Conservation (phyloP, 2,888 invertebrate species). For the Patella caerulea region DNA sequence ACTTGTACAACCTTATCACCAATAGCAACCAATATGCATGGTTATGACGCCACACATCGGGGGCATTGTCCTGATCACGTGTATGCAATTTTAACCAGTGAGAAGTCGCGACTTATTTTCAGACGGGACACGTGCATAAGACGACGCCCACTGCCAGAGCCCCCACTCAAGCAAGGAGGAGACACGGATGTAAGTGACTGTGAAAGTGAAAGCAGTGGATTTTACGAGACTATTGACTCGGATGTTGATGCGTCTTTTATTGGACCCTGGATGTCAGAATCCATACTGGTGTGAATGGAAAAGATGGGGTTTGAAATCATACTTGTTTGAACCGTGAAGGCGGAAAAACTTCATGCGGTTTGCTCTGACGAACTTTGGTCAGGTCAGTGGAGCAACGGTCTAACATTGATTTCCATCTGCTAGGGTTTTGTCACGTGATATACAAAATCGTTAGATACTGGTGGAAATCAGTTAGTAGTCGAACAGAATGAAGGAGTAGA, state of each 20-base stretch:
- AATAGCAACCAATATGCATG: too few relatives aligned
- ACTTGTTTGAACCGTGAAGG: too few relatives aligned
- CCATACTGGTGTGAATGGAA: neutral
- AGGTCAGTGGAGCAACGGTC: too few relatives aligned
- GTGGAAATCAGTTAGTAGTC: too few relatives aligned
- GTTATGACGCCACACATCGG: too few relatives aligned
- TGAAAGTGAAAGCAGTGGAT: slow-evolving; percentile 3
- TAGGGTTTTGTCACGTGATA: too few relatives aligned
- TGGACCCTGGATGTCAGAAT: neutral
- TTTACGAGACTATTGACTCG: neutral
- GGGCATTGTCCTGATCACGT: neutral
- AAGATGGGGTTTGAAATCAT: neutral
- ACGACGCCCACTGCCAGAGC: neutral
- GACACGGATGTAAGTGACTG: neutral
- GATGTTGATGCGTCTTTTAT: neutral
- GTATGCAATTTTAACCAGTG: neutral
- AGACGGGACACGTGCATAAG: neutral
- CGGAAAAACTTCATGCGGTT: too few relatives aligned
- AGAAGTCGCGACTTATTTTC: neutral
- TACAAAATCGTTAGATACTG: too few relatives aligned
- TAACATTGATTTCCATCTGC: too few relatives aligned
- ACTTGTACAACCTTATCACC: too few relatives aligned
- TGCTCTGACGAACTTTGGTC: too few relatives aligned
- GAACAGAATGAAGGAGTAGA: too few relatives aligned
- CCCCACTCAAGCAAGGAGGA: neutral